These are phyloP conservation scores for Sinelater perroti DNA, from an alignment of 2,888 invertebrate genomes.

Conservation along the genomic window DNA sequence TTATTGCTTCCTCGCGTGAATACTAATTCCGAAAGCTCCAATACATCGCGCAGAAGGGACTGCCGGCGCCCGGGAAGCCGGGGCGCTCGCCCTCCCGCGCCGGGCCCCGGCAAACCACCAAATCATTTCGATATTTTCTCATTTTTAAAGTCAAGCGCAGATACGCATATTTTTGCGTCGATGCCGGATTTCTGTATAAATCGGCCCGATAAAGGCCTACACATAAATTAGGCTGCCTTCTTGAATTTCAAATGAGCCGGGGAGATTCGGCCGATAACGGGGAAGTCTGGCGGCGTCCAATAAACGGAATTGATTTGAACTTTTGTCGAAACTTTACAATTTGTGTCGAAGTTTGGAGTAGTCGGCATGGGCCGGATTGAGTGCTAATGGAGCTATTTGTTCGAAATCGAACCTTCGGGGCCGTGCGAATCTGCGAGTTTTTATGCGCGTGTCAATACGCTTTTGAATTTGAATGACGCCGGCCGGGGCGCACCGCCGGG, in stretches of 20 bases:
- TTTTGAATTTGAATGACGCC: conserved; percentile 11
- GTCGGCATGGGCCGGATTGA: conserved; percentile 46
- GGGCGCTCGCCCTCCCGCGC: too few relatives aligned
- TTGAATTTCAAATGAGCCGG: conserved; percentile 50
- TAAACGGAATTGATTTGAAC: conserved; percentile 52
- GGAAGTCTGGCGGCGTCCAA: conserved; percentile 46
- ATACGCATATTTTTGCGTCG: conserved; percentile 37
- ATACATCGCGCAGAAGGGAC: too few relatives aligned
- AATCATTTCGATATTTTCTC: conserved; percentile 24
- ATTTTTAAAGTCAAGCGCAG: conserved; percentile 36
- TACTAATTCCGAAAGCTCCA: conserved; percentile 1
- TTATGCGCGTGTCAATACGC: conserved; percentile 21
- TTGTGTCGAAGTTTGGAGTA: conserved; percentile 49
- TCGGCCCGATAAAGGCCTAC: conserved; percentile 40
- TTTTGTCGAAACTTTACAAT: conserved; percentile 50
- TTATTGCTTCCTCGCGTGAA: conserved; percentile 2
- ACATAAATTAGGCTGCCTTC: conserved; percentile 49
- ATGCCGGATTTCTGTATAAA: conserved; percentile 35
- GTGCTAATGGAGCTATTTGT: conserved; percentile 52
- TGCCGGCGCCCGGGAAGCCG: too few relatives aligned
- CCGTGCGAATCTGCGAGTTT: conserved; percentile 26
- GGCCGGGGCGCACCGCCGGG: too few relatives aligned
- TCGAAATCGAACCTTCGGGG: conserved; percentile 34
- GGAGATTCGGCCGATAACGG: conserved; percentile 45
- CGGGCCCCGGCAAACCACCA: too few relatives aligned